phyloP scores from a whole-genome alignment of 2,888 invertebrate genomes.

The Polia nebulosa region DNA sequence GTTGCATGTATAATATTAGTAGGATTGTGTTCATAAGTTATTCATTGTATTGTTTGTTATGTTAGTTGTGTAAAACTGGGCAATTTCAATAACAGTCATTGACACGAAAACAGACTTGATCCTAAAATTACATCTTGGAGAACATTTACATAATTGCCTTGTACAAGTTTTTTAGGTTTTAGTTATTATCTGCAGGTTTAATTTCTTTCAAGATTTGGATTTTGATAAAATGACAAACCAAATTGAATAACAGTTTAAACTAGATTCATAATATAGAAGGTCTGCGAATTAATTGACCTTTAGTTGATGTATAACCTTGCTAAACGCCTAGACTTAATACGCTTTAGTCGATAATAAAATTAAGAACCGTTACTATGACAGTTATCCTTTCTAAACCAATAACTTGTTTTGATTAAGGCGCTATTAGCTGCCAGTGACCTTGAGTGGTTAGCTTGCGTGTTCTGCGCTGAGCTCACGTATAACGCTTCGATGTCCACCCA shows the following conservation, averaged over 20 bases:
- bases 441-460: too few species aligned
- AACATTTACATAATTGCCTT: background rate
- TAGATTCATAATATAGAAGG: background rate
- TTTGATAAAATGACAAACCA: too few species aligned
- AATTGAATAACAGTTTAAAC: background rate
- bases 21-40: background rate
- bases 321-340: constrained; percentile 1
- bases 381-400: constrained; percentile 33
- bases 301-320: constrained; percentile 1
- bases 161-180: constrained; percentile 12
- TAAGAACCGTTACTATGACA: constrained; percentile 27
- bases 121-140: constrained; percentile 1
- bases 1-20: too few species aligned
- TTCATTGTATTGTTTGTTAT: background rate
- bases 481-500: too few species aligned
- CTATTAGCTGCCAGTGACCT: too few species aligned
- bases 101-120: background rate
- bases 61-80: background rate
- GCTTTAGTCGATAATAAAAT: constrained; percentile 15
- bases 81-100: background rate
- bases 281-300: constrained; percentile 5
- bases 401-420: constrained; percentile 42
- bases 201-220: background rate
- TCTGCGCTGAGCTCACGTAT: too few species aligned
- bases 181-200: background rate